Evolutionary conservation across 2,797 vertebrate species (phyloP).

Genomic region (Allobates femoralis): DNA sequence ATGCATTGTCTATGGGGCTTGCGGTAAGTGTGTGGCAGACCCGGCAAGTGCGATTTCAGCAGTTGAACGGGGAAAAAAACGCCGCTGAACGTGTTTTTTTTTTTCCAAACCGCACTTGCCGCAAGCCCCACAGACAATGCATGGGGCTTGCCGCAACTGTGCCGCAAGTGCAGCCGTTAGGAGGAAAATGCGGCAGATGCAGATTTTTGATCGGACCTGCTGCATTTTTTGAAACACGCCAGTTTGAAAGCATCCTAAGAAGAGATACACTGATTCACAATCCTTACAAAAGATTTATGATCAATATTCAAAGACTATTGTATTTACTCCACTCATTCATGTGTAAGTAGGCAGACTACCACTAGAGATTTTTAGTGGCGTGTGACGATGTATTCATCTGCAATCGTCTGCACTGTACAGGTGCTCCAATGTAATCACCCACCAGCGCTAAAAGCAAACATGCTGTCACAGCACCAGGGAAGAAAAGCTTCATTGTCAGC

Average conservation of each 20-base stretch:
- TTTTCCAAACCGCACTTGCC: too few relatives aligned
- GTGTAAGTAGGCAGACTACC: background rate
- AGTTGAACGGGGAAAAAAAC: too few relatives aligned
- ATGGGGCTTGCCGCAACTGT: too few relatives aligned
- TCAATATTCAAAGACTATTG: background rate
- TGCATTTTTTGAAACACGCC: too few relatives aligned
- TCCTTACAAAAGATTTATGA: background rate
- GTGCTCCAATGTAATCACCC: slow-evolving; percentile 46
- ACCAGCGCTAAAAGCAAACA: slow-evolving; percentile 31
- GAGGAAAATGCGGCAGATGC: too few relatives aligned
- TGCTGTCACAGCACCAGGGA: background rate
- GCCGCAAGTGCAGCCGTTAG: too few relatives aligned
- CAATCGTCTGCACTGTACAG: slow-evolving; percentile 13
- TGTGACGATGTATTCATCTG: background rate
- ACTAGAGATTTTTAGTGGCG: background rate
- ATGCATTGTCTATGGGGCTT: too few relatives aligned
- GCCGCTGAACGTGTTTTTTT: too few relatives aligned
- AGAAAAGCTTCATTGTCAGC: slow-evolving; percentile 50
- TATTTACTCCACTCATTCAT: background rate
- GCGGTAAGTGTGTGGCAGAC: too few relatives aligned
- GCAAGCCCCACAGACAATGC: too few relatives aligned
- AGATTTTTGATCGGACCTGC: too few relatives aligned
- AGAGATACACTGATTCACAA: background rate
- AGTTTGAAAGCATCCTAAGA: background rate
- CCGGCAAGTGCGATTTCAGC: too few relatives aligned